These are phyloP conservation scores for Neodiprion virginianus DNA, from an alignment of 1,140 invertebrate species.

Conservation along the genomic window DNA sequence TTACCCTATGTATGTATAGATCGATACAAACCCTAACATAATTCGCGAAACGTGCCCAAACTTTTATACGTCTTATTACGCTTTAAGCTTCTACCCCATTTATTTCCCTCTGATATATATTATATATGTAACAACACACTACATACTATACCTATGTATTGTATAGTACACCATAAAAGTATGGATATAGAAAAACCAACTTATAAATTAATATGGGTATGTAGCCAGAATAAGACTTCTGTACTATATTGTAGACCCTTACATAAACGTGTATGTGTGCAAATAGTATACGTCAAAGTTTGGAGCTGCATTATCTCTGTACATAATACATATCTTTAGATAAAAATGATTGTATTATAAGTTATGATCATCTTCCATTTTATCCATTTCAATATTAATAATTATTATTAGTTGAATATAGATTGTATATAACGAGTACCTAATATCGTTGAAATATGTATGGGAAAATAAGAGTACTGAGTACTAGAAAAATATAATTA, in stretches of 20 bases:
- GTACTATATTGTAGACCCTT: background rate
- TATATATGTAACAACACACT: background rate
- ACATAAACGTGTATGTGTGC: background rate
- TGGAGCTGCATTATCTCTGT: constrained; percentile 1
- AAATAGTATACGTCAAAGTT: background rate
- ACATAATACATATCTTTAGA: background rate
- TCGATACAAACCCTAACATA: background rate
- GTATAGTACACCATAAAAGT: background rate
- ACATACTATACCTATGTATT: background rate
- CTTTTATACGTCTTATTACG: constrained; percentile 1
- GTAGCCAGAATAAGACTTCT: background rate
- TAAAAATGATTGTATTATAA: background rate
- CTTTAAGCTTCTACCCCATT: background rate
- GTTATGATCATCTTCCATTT: background rate
- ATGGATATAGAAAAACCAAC: background rate
- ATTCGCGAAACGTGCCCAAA: background rate
- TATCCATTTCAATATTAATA: background rate
- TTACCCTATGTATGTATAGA: background rate
- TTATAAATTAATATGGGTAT: background rate
- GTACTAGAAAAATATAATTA: background rate
- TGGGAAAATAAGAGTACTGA: background rate
- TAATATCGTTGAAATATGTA: background rate
- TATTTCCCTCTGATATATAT: background rate
- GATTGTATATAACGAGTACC: background rate
- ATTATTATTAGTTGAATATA: background rate